These are phyloP conservation scores for Trachymyrmex septentrionalis DNA, from an alignment of 1,140 invertebrate genomes.

Conservation along the genomic window DNA sequence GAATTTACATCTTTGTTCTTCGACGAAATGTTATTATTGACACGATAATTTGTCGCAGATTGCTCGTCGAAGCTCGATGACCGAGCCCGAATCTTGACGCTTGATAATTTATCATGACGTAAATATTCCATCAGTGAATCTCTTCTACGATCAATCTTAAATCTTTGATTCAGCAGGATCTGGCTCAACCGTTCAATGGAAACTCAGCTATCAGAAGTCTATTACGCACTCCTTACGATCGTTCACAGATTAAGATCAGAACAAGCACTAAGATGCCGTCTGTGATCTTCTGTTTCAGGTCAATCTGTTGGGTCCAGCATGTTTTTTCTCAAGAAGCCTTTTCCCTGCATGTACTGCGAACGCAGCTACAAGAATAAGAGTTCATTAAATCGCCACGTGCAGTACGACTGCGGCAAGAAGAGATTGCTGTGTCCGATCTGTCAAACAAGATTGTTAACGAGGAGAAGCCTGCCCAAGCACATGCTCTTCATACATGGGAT, in stretches of 20 bases:
- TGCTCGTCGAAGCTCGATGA: background rate
- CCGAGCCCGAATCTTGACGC: background rate
- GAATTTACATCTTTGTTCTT: background rate
- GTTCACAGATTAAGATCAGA: conserved; percentile 1
- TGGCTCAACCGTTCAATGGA: background rate
- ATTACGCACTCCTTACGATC: background rate
- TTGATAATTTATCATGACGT: background rate
- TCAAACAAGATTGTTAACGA: conserved; percentile 86
- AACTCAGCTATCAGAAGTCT: background rate
- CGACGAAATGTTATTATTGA: conserved; percentile 3
- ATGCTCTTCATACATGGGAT: conserved; percentile 63
- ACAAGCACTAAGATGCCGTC: conserved; percentile 59
- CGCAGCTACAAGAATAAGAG: conserved; percentile 88
- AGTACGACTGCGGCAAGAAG: conserved; percentile 88
- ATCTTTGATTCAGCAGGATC: background rate
- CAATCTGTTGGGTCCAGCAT: background rate
- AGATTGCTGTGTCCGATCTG: conserved; percentile 88
- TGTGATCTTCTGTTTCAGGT: conserved; percentile 79
- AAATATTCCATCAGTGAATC: background rate
- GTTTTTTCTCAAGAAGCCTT: conserved; percentile 60
- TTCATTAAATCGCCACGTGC: conserved; percentile 88
- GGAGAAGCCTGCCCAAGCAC: conserved; percentile 72
- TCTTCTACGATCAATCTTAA: background rate
- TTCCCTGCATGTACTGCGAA: conserved; percentile 80
- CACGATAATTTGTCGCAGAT: conserved; percentile 72